Evolutionary conservation across 2,888 invertebrate genomes (phyloP).

Genomic region (Drosophila cyrtoloma): DNA sequence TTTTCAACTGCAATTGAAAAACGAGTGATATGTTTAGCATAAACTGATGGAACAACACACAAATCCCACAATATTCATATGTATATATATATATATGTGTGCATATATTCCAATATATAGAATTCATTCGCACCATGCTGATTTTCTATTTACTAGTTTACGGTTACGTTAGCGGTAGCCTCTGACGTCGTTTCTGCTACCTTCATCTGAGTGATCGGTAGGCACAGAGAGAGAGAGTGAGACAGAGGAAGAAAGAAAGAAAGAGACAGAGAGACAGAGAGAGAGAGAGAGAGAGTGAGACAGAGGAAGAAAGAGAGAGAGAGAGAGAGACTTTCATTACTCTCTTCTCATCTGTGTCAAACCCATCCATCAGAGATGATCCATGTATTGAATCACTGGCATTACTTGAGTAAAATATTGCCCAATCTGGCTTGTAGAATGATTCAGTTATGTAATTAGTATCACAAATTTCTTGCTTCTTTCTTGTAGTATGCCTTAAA

Average conservation of each 20-base stretch:
- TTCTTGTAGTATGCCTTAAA: background rate
- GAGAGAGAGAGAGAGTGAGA: background rate
- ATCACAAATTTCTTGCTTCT: background rate
- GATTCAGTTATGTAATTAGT: background rate
- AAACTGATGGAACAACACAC: background rate
- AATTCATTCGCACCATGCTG: conserved; percentile 5
- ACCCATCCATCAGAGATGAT: conserved; percentile 27
- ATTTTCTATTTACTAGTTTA: conserved; percentile 12
- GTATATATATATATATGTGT: background rate
- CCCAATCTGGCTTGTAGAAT: background rate
- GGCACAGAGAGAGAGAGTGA: conserved; percentile 3
- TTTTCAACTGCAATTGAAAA: conserved; percentile 48
- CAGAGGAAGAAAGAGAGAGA: rapidly evolving
- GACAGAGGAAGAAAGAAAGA: background rate
- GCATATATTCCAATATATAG: background rate
- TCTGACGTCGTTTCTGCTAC: conserved; percentile 6
- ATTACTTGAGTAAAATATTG: background rate
- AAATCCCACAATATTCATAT: background rate
- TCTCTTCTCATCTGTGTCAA: background rate
- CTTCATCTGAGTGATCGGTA: conserved; percentile 23
- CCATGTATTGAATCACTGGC: background rate
- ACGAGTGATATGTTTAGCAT: conserved; percentile 7
- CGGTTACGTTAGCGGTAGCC: conserved; percentile 40
- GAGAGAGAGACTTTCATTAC: conserved; percentile 47
- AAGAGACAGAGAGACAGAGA: too few relatives aligned